These are phyloP conservation scores for Chromis chromis DNA, from an alignment of 2,797 vertebrate genomes.

Conservation along the genomic window DNA sequence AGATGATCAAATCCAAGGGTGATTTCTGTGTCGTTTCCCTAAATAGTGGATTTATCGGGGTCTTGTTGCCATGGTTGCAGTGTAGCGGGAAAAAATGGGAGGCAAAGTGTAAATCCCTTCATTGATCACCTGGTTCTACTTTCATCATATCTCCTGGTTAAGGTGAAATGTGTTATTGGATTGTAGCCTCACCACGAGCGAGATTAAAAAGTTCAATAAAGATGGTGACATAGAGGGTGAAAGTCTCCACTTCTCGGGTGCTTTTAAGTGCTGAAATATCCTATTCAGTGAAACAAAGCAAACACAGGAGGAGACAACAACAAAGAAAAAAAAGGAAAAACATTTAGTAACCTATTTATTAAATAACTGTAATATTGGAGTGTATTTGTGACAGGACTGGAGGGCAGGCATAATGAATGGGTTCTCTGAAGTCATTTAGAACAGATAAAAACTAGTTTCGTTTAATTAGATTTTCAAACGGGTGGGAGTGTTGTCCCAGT, in stretches of 20 bases:
- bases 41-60: constrained; percentile 75
- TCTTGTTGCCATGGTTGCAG: constrained; percentile 80
- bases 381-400: constrained; percentile 87
- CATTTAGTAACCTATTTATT: constrained; percentile 88
- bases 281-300: constrained; percentile 43
- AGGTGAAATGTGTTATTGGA: constrained; percentile 71
- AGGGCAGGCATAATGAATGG: constrained; percentile 88
- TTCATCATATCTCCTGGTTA: constrained; percentile 77
- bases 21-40: constrained; percentile 75
- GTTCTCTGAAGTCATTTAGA: constrained; percentile 88
- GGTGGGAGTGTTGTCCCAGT: constrained; percentile 87
- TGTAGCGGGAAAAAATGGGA: constrained; percentile 25
- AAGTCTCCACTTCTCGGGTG: constrained; percentile 13
- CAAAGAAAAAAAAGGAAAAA: constrained; percentile 36
- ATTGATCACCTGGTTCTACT: constrained; percentile 80
- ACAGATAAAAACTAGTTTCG: constrained; percentile 90
- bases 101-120: constrained; percentile 63
- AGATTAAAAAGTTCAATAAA: constrained; percentile 72
- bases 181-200: constrained; percentile 55
- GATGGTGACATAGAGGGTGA: constrained; percentile 19
- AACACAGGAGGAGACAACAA: constrained; percentile 67
- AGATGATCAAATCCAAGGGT: constrained; percentile 72
- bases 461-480: constrained; percentile 89
- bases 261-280: constrained; percentile 24
- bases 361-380: constrained; percentile 85